Evolutionary conservation across 2,113 vertebrate genomes (phyloP).

Genomic region (Peromyscus polionotus): DNA sequence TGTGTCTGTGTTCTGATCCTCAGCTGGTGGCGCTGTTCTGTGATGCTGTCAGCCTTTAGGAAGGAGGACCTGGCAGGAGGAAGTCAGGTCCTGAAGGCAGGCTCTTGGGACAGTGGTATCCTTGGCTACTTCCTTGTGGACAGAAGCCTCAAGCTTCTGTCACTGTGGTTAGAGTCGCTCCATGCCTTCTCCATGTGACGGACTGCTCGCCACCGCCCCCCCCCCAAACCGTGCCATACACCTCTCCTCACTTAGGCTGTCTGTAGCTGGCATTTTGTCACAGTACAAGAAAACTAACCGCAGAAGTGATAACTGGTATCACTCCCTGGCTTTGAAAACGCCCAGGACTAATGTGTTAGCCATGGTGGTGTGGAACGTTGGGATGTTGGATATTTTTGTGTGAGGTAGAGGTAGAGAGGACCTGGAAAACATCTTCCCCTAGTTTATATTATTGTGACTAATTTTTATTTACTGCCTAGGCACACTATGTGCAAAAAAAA

Average conservation of each 20-base stretch:
- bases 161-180: too few relatives aligned
- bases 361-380: background rate
- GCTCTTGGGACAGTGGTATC: background rate
- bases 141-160: background rate
- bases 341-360: background rate
- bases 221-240: too few relatives aligned
- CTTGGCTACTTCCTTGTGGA: background rate
- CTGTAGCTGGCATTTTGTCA: too few relatives aligned
- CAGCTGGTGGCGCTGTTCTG: background rate
- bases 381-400: background rate
- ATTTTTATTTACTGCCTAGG: background rate
- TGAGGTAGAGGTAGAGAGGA: background rate
- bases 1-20: background rate
- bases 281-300: background rate
- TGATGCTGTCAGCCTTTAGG: background rate
- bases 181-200: background rate
- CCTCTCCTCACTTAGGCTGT: too few relatives aligned
- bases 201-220: too few relatives aligned
- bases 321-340: background rate
- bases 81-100: background rate
- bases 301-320: background rate
- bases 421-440: background rate
- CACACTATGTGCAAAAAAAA: background rate
- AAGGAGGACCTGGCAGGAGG: background rate
- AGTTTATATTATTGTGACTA: background rate